phyloP scores from a whole-genome alignment of 2,113 vertebrate genomes.

The Lophura nycthemera region DNA sequence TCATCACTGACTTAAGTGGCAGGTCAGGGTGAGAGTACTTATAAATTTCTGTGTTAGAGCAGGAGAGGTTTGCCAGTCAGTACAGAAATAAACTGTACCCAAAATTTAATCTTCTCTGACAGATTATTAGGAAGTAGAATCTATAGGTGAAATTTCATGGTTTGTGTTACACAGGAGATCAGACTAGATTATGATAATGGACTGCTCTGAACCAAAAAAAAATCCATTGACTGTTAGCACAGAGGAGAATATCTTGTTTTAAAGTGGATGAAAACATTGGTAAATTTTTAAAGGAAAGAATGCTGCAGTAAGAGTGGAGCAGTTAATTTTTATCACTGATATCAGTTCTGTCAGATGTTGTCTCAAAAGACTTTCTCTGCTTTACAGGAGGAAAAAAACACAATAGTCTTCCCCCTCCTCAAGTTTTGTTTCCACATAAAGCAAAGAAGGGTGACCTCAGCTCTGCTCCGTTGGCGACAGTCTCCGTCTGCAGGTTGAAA shows the following conservation, averaged over 20 bases:
- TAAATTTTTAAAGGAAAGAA: not conserved
- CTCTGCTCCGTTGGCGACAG: not conserved
- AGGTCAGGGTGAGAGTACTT: not conserved
- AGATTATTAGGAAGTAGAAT: not conserved
- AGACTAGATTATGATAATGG: not conserved
- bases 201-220: not conserved
- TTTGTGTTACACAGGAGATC: not conserved
- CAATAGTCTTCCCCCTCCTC: not conserved
- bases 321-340: not conserved
- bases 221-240: not conserved
- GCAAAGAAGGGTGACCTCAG: not conserved
- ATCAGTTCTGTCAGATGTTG: not conserved
- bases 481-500: not conserved
- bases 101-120: not conserved
- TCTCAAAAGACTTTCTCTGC: not conserved
- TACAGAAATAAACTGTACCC: not conserved
- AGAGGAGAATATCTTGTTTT: not conserved
- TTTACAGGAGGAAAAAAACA: not conserved
- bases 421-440: not conserved
- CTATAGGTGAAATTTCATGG: not conserved
- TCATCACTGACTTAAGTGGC: not conserved
- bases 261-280: not conserved
- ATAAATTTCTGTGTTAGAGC: not conserved
- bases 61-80: conserved; percentile 17
- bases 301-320: not conserved